A percentile compares a stretch with the other conserved stretches of the same genome.
Evolutionary conservation across 2,113 vertebrate species (phyloP).

Genomic region (Calonectris borealis): DNA sequence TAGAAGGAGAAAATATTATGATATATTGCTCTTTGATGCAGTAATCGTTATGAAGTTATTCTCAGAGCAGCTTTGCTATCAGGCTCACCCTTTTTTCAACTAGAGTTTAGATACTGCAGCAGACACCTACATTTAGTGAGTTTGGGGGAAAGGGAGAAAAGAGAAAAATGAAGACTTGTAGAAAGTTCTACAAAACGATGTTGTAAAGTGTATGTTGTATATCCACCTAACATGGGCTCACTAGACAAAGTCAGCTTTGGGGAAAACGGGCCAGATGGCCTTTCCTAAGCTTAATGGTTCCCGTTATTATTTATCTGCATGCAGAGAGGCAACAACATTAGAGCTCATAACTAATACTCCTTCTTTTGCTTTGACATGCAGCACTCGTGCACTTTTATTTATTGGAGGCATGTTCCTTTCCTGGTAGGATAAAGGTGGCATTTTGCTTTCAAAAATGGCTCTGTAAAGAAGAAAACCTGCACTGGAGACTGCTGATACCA

Average conservation of each 20-base stretch:
- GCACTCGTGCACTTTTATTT: neutral
- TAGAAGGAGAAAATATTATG: neutral
- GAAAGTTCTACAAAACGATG: neutral
- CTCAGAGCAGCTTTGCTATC: slow-evolving; percentile 46
- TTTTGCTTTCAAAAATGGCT: neutral
- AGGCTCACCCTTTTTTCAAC: slow-evolving; percentile 31
- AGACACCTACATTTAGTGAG: slow-evolving; percentile 29
- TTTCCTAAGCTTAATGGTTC: slow-evolving; percentile 46
- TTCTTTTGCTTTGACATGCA: slow-evolving; percentile 36
- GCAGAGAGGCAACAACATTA: slow-evolving; percentile 36
- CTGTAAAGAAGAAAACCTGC: neutral
- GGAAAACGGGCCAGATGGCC: slow-evolving; percentile 18
- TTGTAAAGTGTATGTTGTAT: slow-evolving; percentile 37
- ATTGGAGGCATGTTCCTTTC: neutral
- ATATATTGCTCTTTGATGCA: slow-evolving; percentile 22
- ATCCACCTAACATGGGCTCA: slow-evolving; percentile 7
- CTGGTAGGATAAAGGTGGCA: neutral
- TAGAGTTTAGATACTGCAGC: slow-evolving; percentile 14
- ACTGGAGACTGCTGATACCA: neutral
- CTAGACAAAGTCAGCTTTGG: slow-evolving; percentile 31
- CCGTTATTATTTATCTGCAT: slow-evolving; percentile 65
- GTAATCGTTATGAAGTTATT: slow-evolving; percentile 33
- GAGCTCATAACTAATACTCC: slow-evolving; percentile 33
- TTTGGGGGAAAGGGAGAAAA: neutral
- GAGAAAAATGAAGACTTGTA: slow-evolving; percentile 28